Evolutionary conservation across 2,888 invertebrate species (phyloP).

Genomic region (Drosophila austrosaltans): DNA sequence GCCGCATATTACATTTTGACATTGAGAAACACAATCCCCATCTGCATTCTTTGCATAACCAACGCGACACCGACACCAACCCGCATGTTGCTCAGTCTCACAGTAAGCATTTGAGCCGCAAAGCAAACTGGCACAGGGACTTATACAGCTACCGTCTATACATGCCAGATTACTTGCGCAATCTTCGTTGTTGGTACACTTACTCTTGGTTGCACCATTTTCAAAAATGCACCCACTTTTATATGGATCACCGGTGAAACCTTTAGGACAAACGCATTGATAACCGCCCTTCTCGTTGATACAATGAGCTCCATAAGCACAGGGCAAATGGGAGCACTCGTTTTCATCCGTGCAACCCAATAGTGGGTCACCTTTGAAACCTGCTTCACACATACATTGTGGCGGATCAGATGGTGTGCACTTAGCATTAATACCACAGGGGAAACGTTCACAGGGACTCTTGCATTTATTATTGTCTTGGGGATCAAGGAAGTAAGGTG

Average conservation of each 20-base stretch:
- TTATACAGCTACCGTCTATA: slow-evolving; percentile 90
- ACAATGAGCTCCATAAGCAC: slow-evolving; percentile 94
- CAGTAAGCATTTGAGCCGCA: slow-evolving; percentile 94
- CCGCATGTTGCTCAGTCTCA: slow-evolving; percentile 93
- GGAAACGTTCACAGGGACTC: slow-evolving; percentile 95
- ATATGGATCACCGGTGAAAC: slow-evolving; percentile 93
- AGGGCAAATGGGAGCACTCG: slow-evolving; percentile 93
- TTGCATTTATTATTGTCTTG: slow-evolving; percentile 93
- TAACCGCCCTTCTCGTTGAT: slow-evolving; percentile 93
- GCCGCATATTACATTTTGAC: slow-evolving; percentile 88
- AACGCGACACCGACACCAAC: slow-evolving; percentile 93
- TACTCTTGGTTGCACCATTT: slow-evolving; percentile 85
- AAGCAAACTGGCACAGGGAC: slow-evolving; percentile 90
- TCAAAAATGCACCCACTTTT: slow-evolving; percentile 90
- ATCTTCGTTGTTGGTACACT: slow-evolving; percentile 89
- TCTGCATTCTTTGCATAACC: slow-evolving; percentile 91
- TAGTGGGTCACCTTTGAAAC: slow-evolving; percentile 93
- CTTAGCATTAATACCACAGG: slow-evolving; percentile 94
- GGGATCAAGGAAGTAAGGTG: slow-evolving; percentile 94
- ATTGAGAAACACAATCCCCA: slow-evolving; percentile 91
- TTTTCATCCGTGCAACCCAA: slow-evolving; percentile 93
- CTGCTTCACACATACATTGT: slow-evolving; percentile 93
- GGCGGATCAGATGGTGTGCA: slow-evolving; percentile 95
- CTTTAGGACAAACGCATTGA: slow-evolving; percentile 92
- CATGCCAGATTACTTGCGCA: slow-evolving; percentile 93